Base-by-base conservation (phyloP, 2,113 vertebrate species). In the Ranitomeya imitator region DNA sequence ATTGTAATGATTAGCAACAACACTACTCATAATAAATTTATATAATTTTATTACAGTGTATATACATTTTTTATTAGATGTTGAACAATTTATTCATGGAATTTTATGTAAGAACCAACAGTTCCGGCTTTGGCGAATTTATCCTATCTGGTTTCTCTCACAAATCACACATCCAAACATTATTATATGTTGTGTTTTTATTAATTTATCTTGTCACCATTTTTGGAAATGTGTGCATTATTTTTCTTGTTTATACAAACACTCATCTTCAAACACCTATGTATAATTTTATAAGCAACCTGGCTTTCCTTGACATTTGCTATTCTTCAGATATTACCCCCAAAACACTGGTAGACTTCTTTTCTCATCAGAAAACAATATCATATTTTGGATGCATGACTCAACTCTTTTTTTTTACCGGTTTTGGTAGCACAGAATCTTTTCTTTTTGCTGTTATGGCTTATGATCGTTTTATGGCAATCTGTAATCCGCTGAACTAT, bases 401-500 rank as follows among this genome's bases (percentile, higher is more conserved):
- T 16, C 85, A 86, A 55, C 45, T 86, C 10, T 86, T 55, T 16
- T 31, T 59, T 15, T 86, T 86, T 45, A 5, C 5, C 37, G 5
- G 37, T 45, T 45, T 45, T 45, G 37, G 37, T 2, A 45, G 37
- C 37, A 45, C 37, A 45, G 37, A 45, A 45, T 45, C 2, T 45
- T 45, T 45, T 45, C 37, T 45, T 45, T 45, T 45, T 3, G 37
- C 37, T 45, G 37, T 45, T 45, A 45, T 45, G 37, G 37, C 37
- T 45, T 45, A 45, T 3, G 37, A 45, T 45, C 37, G 37, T 45
- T 45, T 45, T 45, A 45, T 45, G 37, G 37, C 37, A 45, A 45
- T 45, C 3, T 45, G 37, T 45, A 45, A 45, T 45, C 37, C 37
- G 37, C 4, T 45, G 37, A 45, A 91, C 45, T 94, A 92, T 31